These are phyloP conservation scores for Montipora cactus DNA, from an alignment of 64 coral and sea anemone genomes.

Conservation along the genomic window DNA sequence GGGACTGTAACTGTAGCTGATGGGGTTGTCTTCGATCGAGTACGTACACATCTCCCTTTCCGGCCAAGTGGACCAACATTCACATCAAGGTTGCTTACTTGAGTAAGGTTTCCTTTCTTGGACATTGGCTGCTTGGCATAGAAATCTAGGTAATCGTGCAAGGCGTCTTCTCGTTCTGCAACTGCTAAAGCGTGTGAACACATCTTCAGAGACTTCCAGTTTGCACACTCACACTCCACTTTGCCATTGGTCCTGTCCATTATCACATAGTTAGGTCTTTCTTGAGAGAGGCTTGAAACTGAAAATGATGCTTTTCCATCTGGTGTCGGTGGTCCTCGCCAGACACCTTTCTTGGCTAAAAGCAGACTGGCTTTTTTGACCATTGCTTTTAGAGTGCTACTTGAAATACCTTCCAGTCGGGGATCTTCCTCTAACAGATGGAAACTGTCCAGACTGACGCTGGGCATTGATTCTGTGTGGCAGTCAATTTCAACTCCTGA, in stretches of 20 bases:
- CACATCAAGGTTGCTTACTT: neutral
- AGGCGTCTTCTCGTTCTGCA: conserved; percentile 1
- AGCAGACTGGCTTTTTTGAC: neutral
- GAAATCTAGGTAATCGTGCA: neutral
- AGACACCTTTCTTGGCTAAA: neutral
- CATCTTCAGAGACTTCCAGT: conserved; percentile 22
- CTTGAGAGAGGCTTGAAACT: neutral
- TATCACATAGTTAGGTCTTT: conserved; percentile 11
- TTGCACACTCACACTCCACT: conserved; percentile 16
- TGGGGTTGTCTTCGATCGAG: neutral
- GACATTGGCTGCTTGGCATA: neutral
- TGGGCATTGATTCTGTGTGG: neutral
- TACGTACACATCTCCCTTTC: neutral
- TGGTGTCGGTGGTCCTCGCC: conserved; percentile 17
- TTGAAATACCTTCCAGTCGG: neutral
- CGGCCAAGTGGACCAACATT: neutral
- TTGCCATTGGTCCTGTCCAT: neutral
- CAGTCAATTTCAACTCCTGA: neutral
- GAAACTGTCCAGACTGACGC: neutral
- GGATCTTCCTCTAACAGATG: neutral
- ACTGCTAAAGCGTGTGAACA: conserved; percentile 36
- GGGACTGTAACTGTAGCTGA: conserved; percentile 21
- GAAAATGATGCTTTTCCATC: conserved; percentile 6
- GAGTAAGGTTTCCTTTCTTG: neutral
- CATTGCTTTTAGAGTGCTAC: neutral